Evolutionary conservation across 2,113 vertebrate genomes (phyloP), one percentile per base, ranked within the genome.

Genomic region (Equus przewalskii): DNA sequence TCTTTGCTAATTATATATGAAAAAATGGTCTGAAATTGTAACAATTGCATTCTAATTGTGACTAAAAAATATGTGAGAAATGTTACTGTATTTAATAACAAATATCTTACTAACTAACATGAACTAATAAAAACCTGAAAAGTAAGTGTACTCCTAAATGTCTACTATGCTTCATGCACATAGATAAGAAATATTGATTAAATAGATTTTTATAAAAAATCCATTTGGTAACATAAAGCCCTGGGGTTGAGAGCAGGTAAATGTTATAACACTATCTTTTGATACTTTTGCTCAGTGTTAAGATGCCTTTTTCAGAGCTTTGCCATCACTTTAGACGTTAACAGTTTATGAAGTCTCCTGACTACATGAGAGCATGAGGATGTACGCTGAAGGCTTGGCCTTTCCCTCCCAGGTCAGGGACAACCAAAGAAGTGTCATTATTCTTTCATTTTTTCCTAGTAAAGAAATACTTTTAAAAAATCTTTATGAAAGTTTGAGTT

Each of bases 41-140:
- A 36, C 76, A 5, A 49, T 46, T 30, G 22, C 15, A 79, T 41
- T 79, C 70, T 3, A 60, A 79, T 30, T 79, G 14, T 64, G 44
- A 80, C 56, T 80, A 28, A 70, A 94, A 91, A 96, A 85, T 21
- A 44, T n/a, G 21, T 36, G 7, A 78, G 79, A 46, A 44, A 2
- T 60, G 58, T 83, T 78, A 56, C 21, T 56, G 21, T 70, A 83
- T 19, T 84, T 11, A 78, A 14, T 83, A 88, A 70, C 7, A 85
- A 83, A 70, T 54, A 67, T 58, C 19, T 75, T 58, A 67, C 6
- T 30, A 84, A 72, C n/a, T 60, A 41, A 67, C 5, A 70, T 12
- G 5, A 65, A 49, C 83, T 51, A 76, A 36, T 72, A 80, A 85
- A 96, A 79, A 24, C 1, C 28, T 84, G n/a, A 83, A 70, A 96